phyloP scores from a whole-genome alignment of 2,113 vertebrate genomes.

The Bostrychus sinensis region DNA sequence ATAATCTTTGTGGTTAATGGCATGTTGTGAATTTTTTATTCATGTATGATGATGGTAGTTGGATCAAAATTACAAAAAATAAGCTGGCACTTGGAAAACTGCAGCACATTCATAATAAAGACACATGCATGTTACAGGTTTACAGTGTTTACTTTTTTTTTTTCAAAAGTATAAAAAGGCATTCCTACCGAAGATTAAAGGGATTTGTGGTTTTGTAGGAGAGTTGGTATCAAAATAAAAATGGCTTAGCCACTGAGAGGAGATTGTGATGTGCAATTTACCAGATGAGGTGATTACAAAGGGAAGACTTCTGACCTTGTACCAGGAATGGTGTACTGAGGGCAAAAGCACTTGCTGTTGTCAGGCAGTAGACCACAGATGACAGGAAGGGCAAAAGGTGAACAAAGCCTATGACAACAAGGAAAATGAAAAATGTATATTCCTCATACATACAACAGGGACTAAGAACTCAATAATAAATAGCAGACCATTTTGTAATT shows the following conservation, averaged over 20 bases:
- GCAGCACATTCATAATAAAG: slow-evolving; percentile 74
- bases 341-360: slow-evolving; percentile 35
- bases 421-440: no score
- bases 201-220: slow-evolving; percentile 3
- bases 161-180: slow-evolving; percentile 3
- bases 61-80: slow-evolving; percentile 23
- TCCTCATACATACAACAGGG: no score
- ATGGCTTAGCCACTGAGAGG: slow-evolving; percentile 28
- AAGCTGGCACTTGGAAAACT: slow-evolving; percentile 47
- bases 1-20: slow-evolving; percentile 63
- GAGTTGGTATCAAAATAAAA: slow-evolving; percentile 19
- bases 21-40: slow-evolving; percentile 62
- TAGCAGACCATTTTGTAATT: no score
- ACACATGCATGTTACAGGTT: slow-evolving; percentile 67
- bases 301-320: no score
- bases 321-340: slow-evolving; percentile 39
- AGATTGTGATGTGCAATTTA: slow-evolving; percentile 32
- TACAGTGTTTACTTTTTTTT: slow-evolving; percentile 24
- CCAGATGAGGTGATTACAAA: slow-evolving; percentile 1
- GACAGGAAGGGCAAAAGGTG: slow-evolving; percentile 44
- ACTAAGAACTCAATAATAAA: no score
- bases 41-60: slow-evolving; percentile 47
- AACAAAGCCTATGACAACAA: neutral
- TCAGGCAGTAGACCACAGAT: slow-evolving; percentile 21
- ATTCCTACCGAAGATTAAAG: slow-evolving; percentile 4